These are phyloP conservation scores for Meiosimyza platycephala DNA, from an alignment of 2,888 invertebrate genomes.

Conservation along the genomic window DNA sequence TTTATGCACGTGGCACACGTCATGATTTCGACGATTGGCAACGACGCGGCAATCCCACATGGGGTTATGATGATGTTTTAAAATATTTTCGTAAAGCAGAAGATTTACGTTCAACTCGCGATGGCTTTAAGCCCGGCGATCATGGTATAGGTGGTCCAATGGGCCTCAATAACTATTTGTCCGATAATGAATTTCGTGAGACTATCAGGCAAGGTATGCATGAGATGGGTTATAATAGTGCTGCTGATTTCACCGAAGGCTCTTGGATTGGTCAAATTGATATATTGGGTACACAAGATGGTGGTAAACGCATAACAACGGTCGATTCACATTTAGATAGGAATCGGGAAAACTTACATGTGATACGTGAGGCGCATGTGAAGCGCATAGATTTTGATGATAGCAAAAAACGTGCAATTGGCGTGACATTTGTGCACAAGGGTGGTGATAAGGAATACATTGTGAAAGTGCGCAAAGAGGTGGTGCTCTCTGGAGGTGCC, in stretches of 20 bases:
- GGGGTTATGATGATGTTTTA: slow-evolving; percentile 82
- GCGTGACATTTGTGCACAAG: slow-evolving; percentile 67
- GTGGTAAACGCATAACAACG: slow-evolving; percentile 83
- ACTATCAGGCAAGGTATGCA: slow-evolving; percentile 86
- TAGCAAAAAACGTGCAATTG: slow-evolving; percentile 69
- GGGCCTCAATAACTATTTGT: slow-evolving; percentile 71
- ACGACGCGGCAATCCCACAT: slow-evolving; percentile 72
- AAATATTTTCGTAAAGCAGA: slow-evolving; percentile 86
- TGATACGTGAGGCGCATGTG: slow-evolving; percentile 72
- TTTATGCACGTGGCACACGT: slow-evolving; percentile 75
- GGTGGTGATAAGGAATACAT: slow-evolving; percentile 70
- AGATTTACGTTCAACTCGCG: slow-evolving; percentile 71
- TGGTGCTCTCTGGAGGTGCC: slow-evolving; percentile 88
- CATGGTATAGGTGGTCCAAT: slow-evolving; percentile 76
- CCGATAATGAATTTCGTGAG: slow-evolving; percentile 75
- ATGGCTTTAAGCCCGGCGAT: slow-evolving; percentile 55
- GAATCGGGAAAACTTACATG: slow-evolving; percentile 71
- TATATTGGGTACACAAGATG: slow-evolving; percentile 85
- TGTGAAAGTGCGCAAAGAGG: slow-evolving; percentile 77
- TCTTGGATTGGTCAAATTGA: slow-evolving; percentile 88
- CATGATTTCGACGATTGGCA: slow-evolving; percentile 78
- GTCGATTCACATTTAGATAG: slow-evolving; percentile 78
- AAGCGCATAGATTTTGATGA: slow-evolving; percentile 71
- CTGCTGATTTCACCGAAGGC: slow-evolving; percentile 82
- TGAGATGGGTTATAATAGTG: slow-evolving; percentile 83